phyloP scores from a whole-genome alignment of 2,888 invertebrate genomes.

The Caenorhabditis zanzibari region DNA sequence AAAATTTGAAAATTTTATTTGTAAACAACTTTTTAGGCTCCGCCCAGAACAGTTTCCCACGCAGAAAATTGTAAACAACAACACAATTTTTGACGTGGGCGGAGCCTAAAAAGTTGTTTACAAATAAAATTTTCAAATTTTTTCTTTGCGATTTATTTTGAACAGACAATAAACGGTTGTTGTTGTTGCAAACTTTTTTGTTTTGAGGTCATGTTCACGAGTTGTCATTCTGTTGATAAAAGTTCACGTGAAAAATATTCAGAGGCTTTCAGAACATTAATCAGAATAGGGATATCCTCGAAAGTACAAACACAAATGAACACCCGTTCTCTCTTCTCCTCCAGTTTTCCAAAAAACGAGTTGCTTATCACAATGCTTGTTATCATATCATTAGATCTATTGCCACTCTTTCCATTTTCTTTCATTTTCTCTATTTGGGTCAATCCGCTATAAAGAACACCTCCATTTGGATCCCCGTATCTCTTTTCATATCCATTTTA shows the following conservation, averaged over 20 bases:
- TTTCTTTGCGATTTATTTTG: too few species aligned
- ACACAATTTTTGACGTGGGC: too few species aligned
- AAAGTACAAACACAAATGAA: slow-evolving; percentile 25
- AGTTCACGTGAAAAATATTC: slow-evolving; percentile 23
- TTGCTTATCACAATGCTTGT: slow-evolving; percentile 30
- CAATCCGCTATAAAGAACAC: slow-evolving; percentile 60
- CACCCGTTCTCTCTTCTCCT: slow-evolving; percentile 18
- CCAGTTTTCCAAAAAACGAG: slow-evolving; percentile 45
- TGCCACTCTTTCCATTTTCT: slow-evolving; percentile 25
- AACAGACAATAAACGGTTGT: background rate
- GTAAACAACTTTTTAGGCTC: too few species aligned
- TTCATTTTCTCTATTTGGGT: slow-evolving; percentile 50
- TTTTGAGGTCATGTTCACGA: too few species aligned
- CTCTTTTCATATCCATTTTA: slow-evolving; percentile 1
- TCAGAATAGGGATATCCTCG: background rate
- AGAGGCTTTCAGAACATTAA: background rate
- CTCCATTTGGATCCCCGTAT: slow-evolving; percentile 11
- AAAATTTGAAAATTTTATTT: too few species aligned
- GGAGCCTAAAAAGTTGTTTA: too few species aligned
- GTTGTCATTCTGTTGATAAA: background rate
- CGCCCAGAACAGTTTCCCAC: too few species aligned
- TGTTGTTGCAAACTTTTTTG: background rate
- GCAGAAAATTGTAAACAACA: too few species aligned
- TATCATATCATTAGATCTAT: slow-evolving; percentile 47
- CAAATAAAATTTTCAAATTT: too few species aligned